These are phyloP conservation scores for Daktulosphaira vitifoliae DNA, from an alignment of 1,140 invertebrate species.

Conservation along the genomic window DNA sequence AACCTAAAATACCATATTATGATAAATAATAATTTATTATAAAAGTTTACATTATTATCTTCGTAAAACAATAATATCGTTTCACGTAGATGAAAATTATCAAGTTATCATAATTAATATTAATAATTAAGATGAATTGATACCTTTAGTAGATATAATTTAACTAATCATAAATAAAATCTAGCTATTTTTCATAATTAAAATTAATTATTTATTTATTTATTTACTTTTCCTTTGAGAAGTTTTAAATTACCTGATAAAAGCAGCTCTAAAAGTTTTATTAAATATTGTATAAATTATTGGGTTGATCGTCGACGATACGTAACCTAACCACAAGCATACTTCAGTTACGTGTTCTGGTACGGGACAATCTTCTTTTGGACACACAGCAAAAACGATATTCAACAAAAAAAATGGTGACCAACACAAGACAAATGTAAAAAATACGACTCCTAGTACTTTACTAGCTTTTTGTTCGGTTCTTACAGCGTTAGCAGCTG, in stretches of 20 bases:
- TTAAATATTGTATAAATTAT: constrained; percentile 87
- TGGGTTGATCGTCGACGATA: constrained; percentile 76
- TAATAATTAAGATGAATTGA: too few relatives aligned
- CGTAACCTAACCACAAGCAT: constrained; percentile 79
- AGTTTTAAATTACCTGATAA: constrained; percentile 57
- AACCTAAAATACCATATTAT: constrained; percentile 72
- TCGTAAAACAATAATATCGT: constrained; percentile 8
- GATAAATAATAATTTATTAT: constrained; percentile 1
- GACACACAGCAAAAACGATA: constrained; percentile 67
- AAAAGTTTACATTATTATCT: neutral
- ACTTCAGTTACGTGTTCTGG: constrained; percentile 64
- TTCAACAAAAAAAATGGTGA: constrained; percentile 82
- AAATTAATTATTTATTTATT: too few relatives aligned
- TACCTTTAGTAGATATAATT: too few relatives aligned
- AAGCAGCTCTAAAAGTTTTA: constrained; percentile 72
- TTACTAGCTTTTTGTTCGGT: constrained; percentile 77
- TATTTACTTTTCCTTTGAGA: too few relatives aligned
- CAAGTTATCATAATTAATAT: too few relatives aligned
- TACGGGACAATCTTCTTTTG: constrained; percentile 53
- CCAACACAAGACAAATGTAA: constrained; percentile 85
- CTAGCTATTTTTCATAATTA: too few relatives aligned
- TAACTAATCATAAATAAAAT: too few relatives aligned
- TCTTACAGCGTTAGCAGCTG: constrained; percentile 66
- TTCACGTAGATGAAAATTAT: too few relatives aligned
- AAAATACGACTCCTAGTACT: constrained; percentile 74